Evolutionary conservation across 2,888 invertebrate genomes (phyloP).

Genomic region (Eupithecia abbreviata): DNA sequence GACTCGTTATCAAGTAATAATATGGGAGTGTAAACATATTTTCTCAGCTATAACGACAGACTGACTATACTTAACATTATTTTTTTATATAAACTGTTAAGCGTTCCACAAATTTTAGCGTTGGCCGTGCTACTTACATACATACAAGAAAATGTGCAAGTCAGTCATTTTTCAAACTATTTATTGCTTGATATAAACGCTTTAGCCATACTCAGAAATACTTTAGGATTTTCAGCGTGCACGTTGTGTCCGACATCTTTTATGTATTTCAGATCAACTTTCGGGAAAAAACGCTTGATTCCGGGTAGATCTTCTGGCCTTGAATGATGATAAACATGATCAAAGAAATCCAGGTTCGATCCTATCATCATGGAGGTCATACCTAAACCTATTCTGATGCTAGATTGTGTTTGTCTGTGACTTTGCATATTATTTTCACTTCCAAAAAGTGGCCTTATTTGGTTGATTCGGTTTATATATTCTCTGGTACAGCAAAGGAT

Average conservation of each 20-base stretch:
- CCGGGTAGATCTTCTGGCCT: conserved; percentile 54
- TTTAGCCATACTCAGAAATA: conserved; percentile 60
- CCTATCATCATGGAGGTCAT: too few species aligned
- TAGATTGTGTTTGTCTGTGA: too few species aligned
- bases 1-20: too few species aligned
- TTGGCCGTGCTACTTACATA: background rate
- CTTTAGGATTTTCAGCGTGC: conserved; percentile 62
- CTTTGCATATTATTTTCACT: too few species aligned
- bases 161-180: conserved; percentile 11
- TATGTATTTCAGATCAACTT: conserved; percentile 58
- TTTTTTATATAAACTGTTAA: background rate
- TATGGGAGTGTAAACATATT: too few species aligned
- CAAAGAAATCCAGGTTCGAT: background rate
- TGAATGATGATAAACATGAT: conserved; percentile 29
- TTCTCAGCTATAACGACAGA: too few species aligned
- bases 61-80: too few species aligned
- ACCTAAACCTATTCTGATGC: too few species aligned
- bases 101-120: background rate
- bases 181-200: conserved; percentile 34
- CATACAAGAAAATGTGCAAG: background rate
- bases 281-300: conserved; percentile 60
- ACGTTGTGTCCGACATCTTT: conserved; percentile 67
- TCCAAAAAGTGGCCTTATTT: too few species aligned
- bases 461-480: too few species aligned
- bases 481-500: background rate